These are phyloP conservation scores for Distichodus sexfasciatus DNA, from an alignment of 2,797 vertebrate genomes.

Conservation along the genomic window DNA sequence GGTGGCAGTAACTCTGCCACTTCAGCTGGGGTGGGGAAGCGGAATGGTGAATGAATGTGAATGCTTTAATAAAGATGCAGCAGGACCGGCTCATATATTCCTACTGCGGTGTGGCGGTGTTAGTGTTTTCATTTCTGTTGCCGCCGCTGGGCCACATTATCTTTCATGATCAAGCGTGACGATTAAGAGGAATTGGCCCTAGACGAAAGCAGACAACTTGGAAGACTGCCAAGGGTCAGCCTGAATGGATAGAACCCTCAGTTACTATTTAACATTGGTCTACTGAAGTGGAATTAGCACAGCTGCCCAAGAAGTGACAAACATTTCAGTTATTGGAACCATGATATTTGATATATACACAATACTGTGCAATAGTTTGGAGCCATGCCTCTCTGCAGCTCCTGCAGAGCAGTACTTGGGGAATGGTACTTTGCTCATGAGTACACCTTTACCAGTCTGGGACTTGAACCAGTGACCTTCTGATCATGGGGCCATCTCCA, in stretches of 20 bases:
- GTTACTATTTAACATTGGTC: too few species aligned
- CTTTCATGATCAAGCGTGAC: neutral
- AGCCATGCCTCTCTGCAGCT: too few species aligned
- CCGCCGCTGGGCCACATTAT: neutral
- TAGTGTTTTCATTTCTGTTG: neutral
- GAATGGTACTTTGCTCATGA: too few species aligned
- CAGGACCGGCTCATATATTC: conserved; percentile 8
- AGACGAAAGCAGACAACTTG: neutral
- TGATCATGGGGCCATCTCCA: too few species aligned
- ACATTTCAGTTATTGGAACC: neutral
- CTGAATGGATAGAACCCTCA: neutral
- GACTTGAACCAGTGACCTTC: too few species aligned
- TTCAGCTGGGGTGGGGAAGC: conserved; percentile 5
- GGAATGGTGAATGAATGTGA: conserved; percentile 3
- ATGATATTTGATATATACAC: too few species aligned
- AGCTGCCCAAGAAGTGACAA: neutral
- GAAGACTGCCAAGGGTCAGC: neutral
- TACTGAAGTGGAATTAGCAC: neutral
- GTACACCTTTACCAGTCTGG: too few species aligned
- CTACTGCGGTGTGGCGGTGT: too few species aligned
- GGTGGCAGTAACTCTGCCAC: conserved; percentile 11
- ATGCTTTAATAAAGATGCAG: conserved; percentile 12
- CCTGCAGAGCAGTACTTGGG: too few species aligned
- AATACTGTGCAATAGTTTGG: too few species aligned
- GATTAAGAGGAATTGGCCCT: neutral